Conservation (phyloP, 2,113 vertebrate species). For the Osmerus eperlanus region DNA sequence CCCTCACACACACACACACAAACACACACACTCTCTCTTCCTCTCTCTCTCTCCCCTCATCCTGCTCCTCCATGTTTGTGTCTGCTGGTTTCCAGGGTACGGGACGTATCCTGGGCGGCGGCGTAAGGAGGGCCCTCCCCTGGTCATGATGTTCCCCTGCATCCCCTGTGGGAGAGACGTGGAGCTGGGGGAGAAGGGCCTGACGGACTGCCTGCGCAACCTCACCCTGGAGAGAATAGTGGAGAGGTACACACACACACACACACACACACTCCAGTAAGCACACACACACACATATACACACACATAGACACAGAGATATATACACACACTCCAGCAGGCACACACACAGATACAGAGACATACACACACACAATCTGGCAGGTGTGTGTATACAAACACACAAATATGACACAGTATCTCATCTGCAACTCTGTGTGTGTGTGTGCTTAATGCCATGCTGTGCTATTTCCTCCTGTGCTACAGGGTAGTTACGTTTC, state of each 20-base stretch:
- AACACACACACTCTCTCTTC: neutral
- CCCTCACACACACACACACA: constrained; percentile 1
- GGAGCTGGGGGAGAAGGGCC: constrained; percentile 89
- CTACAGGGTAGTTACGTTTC: constrained; percentile 1
- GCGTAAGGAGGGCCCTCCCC: constrained; percentile 75
- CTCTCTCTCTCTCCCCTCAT: constrained; percentile 21
- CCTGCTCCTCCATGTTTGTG: constrained; percentile 7
- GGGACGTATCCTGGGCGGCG: constrained; percentile 88
- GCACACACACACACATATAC: neutral
- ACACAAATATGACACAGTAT: neutral
- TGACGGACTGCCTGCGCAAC: constrained; percentile 90
- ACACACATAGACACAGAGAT: neutral
- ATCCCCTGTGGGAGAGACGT: constrained; percentile 84
- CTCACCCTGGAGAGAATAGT: constrained; percentile 93
- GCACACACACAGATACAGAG: neutral
- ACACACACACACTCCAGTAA: constrained; percentile 28
- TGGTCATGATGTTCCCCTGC: constrained; percentile 85
- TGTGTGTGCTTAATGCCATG: too few relatives aligned
- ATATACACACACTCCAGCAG: neutral
- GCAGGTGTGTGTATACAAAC: neutral
- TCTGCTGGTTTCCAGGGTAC: constrained; percentile 65
- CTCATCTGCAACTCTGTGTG: neutral
- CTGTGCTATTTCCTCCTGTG: neutral
- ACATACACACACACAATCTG: neutral
- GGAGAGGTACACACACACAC: constrained; percentile 74